Evolutionary conservation across 2,113 vertebrate species (phyloP).

Genomic region (Psilopogon haemacephalus): DNA sequence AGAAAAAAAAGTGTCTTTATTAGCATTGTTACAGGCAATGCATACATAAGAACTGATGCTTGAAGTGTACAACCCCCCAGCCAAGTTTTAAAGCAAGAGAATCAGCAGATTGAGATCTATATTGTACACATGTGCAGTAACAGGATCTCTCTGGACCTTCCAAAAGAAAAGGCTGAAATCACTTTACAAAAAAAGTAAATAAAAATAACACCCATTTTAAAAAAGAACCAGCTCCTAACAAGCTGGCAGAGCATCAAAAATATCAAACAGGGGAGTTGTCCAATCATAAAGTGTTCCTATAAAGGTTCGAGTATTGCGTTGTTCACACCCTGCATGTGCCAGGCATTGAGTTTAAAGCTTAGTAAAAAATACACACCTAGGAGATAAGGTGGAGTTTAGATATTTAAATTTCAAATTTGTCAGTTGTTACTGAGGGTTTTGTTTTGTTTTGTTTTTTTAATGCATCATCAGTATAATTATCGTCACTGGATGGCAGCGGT

Average conservation of each 20-base stretch:
- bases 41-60: conserved; percentile 72
- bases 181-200: conserved; percentile 76
- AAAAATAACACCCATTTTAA: conserved; percentile 75
- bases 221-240: conserved; percentile 70
- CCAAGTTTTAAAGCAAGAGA: conserved; percentile 69
- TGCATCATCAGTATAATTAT: background rate
- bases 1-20: conserved; percentile 81
- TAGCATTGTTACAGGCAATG: conserved; percentile 83
- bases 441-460: conserved; percentile 35
- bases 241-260: conserved; percentile 53
- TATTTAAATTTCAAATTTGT: conserved; percentile 26
- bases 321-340: conserved; percentile 55
- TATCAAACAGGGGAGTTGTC: conserved; percentile 49
- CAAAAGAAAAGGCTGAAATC: conserved; percentile 71
- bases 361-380: conserved; percentile 57
- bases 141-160: conserved; percentile 68
- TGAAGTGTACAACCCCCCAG: conserved; percentile 74
- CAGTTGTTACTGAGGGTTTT: conserved; percentile 55
- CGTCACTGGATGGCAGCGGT: background rate
- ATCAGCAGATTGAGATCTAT: conserved; percentile 69
- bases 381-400: conserved; percentile 43
- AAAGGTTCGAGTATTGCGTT: conserved; percentile 34
- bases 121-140: conserved; percentile 74
- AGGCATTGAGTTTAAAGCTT: conserved; percentile 68
- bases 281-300: conserved; percentile 56